Evolutionary conservation across 2,797 vertebrate genomes (phyloP), one percentile per base, ranked within the genome.

Genomic region (Enoplosus armatus): DNA sequence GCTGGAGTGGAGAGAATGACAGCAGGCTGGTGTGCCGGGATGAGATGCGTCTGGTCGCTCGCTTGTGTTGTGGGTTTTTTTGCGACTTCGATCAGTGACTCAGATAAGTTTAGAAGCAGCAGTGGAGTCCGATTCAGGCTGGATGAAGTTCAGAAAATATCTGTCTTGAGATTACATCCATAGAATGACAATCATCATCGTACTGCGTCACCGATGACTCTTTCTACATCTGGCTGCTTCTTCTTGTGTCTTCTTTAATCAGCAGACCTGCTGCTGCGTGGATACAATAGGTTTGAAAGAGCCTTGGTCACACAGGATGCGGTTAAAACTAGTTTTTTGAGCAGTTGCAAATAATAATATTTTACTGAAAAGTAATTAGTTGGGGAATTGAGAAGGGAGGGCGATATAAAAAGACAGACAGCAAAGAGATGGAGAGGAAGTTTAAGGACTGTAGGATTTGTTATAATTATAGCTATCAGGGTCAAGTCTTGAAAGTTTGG

Each of bases 1-100:
- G 87, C 79, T 82, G 85, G 78, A 83, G 81, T 70, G 83, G 73
- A 85, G 88, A 82, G 58, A 84, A 90, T 73, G 83, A 80, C 71
- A 79, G 72, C 77, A 68, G 80, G 82, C 41, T 26, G 3, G 27
- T 37, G 75, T 58, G 56, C 22, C 5, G n/a, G 50, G 64, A 61
- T 26, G 80, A 72, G 41, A 58, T 5, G 47, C 64, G 61, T 75
- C 60, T 81, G 56, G 55, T 53, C 12, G 29, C 48, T 47, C 7
- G 4, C 54, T 70, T 43, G 11, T 77, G 63, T 39, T 63, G 47
- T 81, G n/a, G n/a, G n/a, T n/a, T n/a, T n/a, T 71, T 53, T 12
- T 33, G 22, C 2, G 22, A 50, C 67, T 80, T 73, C 43, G 2
- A 77, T 75, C 80, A 80, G 58, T 31, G 56, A 63, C 80, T 86